Percentiles rank a stretch among this genome's conserved stretches.
These are phyloP conservation scores for Leucoptera coffeella DNA, from an alignment of 2,888 invertebrate species.

Conservation along the genomic window DNA sequence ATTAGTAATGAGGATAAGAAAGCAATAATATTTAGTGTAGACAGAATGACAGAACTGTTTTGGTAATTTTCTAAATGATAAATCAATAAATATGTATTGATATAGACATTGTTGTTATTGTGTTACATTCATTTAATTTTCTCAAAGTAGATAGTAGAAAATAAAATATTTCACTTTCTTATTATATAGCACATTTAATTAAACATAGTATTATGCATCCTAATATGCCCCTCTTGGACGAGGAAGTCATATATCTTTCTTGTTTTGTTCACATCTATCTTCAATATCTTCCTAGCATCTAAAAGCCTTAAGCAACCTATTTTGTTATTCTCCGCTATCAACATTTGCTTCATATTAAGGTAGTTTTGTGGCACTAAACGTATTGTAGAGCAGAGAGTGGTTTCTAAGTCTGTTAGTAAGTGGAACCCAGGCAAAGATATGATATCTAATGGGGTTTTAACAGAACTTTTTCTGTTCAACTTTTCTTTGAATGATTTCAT, in stretches of 20 bases:
- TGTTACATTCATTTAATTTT: too few relatives aligned
- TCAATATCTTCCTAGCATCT: constrained; percentile 76
- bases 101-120: too few relatives aligned
- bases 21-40: too few relatives aligned
- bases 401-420: constrained; percentile 64
- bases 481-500: constrained; percentile 13
- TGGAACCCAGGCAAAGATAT: constrained; percentile 73
- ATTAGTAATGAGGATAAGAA: too few relatives aligned
- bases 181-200: too few relatives aligned
- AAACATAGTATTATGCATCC: too few relatives aligned
- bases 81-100: too few relatives aligned
- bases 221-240: constrained; percentile 63
- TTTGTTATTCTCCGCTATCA: constrained; percentile 73
- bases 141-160: too few relatives aligned
- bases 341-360: constrained; percentile 67
- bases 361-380: constrained; percentile 74
- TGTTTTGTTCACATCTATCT: constrained; percentile 92
- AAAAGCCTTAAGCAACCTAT: constrained; percentile 67
- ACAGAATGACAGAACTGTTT: too few relatives aligned
- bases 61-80: too few relatives aligned
- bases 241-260: constrained; percentile 80
- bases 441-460: constrained; percentile 54
- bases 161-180: too few relatives aligned
- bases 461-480: constrained; percentile 25
- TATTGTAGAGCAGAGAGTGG: constrained; percentile 67